Percentiles rank a stretch among this genome's conserved stretches.
phyloP scores from a whole-genome alignment of 2,888 invertebrate species.

The Andrena marginata region DNA sequence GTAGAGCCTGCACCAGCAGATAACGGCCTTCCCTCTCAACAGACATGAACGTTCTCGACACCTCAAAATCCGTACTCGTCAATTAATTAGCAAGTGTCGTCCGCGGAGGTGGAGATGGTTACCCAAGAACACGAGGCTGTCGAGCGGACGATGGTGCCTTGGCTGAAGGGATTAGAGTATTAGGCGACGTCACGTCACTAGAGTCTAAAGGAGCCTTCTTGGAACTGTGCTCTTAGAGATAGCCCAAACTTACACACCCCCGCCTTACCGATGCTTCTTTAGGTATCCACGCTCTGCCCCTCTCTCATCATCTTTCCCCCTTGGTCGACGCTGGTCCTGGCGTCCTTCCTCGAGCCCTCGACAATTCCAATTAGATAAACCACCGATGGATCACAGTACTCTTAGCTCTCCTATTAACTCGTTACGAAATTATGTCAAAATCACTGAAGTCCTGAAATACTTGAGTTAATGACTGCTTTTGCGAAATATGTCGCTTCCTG shows the following conservation, averaged over 20 bases:
- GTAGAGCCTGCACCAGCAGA: slow-evolving; percentile 27
- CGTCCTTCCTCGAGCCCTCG: slow-evolving; percentile 76
- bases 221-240: slow-evolving; percentile 82
- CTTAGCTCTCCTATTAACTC: slow-evolving; percentile 78
- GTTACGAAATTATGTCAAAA: slow-evolving; percentile 42
- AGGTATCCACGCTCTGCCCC: slow-evolving; percentile 25
- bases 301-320: slow-evolving; percentile 27
- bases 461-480: slow-evolving; percentile 46
- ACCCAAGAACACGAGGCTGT: slow-evolving; percentile 72
- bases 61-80: slow-evolving; percentile 73
- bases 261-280: slow-evolving; percentile 63
- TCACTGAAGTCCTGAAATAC: slow-evolving; percentile 61
- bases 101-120: slow-evolving; percentile 64
- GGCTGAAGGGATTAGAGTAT: slow-evolving; percentile 83
- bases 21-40: slow-evolving; percentile 38
- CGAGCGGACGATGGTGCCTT: slow-evolving; percentile 76
- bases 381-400: slow-evolving; percentile 81
- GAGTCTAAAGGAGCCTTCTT: slow-evolving; percentile 84
- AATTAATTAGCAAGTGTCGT: slow-evolving; percentile 82
- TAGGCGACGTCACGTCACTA: slow-evolving; percentile 84
- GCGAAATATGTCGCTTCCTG: too few relatives aligned
- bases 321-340: slow-evolving; percentile 44
- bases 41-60: slow-evolving; percentile 53
- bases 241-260: slow-evolving; percentile 81
- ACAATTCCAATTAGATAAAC: slow-evolving; percentile 85